Conservation (phyloP, 2,888 invertebrate genomes). For the Hydriomena furcata region DNA sequence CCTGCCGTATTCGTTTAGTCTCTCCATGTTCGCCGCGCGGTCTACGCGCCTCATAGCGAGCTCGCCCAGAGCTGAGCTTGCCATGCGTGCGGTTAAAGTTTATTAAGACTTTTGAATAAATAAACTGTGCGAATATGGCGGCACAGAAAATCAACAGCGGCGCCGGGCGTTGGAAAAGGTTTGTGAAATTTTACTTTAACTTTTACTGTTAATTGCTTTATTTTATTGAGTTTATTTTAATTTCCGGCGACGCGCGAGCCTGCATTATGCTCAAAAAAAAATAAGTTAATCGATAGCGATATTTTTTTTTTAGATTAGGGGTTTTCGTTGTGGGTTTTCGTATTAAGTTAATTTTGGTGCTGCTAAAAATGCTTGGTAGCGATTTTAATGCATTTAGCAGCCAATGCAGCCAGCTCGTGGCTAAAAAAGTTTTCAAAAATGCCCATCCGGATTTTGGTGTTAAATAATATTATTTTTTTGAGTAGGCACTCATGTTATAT, state of each 20-base stretch:
- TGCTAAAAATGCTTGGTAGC: not conserved
- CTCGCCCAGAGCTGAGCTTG: constrained; percentile 43
- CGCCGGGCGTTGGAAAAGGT: constrained; percentile 46
- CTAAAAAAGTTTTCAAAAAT: not conserved
- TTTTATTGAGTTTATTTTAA: constrained; percentile 37
- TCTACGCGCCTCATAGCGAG: constrained; percentile 32
- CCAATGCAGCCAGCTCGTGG: constrained; percentile 1
- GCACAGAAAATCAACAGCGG: constrained; percentile 35
- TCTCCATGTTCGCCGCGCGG: constrained; percentile 41
- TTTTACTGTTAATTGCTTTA: constrained; percentile 11
- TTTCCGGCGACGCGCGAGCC: not conserved
- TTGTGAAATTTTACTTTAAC: constrained; percentile 35
- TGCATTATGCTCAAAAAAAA: not conserved
- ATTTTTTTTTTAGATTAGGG: too few relatives aligned
- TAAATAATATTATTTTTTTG: too few relatives aligned
- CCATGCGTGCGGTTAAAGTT: constrained; percentile 66
- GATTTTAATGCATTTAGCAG: not conserved
- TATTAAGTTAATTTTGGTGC: not conserved
- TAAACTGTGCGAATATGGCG: constrained; percentile 51
- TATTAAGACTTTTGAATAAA: constrained; percentile 49
- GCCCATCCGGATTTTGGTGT: not conserved
- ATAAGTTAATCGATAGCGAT: not conserved
- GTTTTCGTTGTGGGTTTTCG: not conserved
- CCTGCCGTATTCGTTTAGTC: constrained; percentile 44
- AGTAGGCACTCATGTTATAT: not conserved